Percentiles rank a stretch among this genome's conserved stretches.
Evolutionary conservation across 2,888 invertebrate species (phyloP).

Genomic region (Thymelicus acteon): DNA sequence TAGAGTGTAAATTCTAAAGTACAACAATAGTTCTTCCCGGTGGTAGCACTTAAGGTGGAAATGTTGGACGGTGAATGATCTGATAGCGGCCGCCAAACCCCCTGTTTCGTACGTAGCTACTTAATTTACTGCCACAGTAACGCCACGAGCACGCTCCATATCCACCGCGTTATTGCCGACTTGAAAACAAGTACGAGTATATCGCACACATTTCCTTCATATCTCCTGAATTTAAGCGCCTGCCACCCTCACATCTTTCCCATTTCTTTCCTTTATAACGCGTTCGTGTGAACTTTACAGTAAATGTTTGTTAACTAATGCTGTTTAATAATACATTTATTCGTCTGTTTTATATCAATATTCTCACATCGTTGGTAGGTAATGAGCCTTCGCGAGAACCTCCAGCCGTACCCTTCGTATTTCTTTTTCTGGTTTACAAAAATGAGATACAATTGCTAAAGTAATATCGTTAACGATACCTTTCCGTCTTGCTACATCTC

Average conservation of each 20-base stretch:
- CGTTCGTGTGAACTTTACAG: slow-evolving; percentile 26
- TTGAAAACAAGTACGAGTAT: slow-evolving; percentile 82
- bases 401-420: background rate
- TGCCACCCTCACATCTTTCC: slow-evolving; percentile 65
- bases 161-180: slow-evolving; percentile 81
- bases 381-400: background rate
- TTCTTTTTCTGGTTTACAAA: slow-evolving; percentile 15
- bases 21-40: slow-evolving; percentile 29
- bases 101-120: slow-evolving; percentile 63
- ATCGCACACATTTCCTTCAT: slow-evolving; percentile 78
- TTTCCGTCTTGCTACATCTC: slow-evolving; percentile 16
- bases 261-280: slow-evolving; percentile 55
- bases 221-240: slow-evolving; percentile 75
- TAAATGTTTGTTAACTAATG: slow-evolving; percentile 31
- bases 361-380: slow-evolving; percentile 1
- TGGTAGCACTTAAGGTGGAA: slow-evolving; percentile 38
- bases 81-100: slow-evolving; percentile 62
- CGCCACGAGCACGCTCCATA: slow-evolving; percentile 81
- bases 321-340: slow-evolving; percentile 22
- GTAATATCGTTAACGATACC: slow-evolving; percentile 28
- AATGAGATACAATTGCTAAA: slow-evolving; percentile 25
- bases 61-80: slow-evolving; percentile 62
- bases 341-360: slow-evolving; percentile 18
- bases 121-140: slow-evolving; percentile 78
- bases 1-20: slow-evolving; percentile 17